Conservation (phyloP, 2,888 invertebrate genomes). For the Cynaeus angustus region DNA sequence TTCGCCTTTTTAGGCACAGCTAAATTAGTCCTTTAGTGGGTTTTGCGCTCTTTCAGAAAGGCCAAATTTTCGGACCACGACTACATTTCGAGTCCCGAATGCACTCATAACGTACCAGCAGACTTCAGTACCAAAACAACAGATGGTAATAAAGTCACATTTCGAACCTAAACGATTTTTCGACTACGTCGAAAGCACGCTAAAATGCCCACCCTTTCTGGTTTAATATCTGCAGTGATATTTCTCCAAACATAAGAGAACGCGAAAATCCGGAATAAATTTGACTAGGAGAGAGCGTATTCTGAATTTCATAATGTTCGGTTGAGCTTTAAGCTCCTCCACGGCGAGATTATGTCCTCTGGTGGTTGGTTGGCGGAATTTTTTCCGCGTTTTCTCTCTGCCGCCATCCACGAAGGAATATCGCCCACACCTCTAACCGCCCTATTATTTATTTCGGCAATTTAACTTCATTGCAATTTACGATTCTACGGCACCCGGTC, state of each 20-base stretch:
- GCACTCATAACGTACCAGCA: slow-evolving; percentile 55
- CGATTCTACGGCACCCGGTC: slow-evolving; percentile 29
- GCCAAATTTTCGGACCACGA: slow-evolving; percentile 16
- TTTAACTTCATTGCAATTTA: slow-evolving; percentile 49
- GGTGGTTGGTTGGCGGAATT: slow-evolving; percentile 7
- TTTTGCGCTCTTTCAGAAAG: no score
- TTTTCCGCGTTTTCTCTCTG: slow-evolving; percentile 19
- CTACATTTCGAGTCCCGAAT: slow-evolving; percentile 56
- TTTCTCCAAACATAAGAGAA: slow-evolving; percentile 60
- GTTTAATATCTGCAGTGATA: slow-evolving; percentile 62
- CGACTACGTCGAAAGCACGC: slow-evolving; percentile 7
- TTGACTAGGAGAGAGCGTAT: slow-evolving; percentile 57
- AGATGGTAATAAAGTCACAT: not conserved
- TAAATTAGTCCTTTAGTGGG: no score
- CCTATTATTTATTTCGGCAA: slow-evolving; percentile 48
- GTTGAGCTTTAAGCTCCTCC: slow-evolving; percentile 49
- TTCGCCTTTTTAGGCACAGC: no score
- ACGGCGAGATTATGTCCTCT: slow-evolving; percentile 41
- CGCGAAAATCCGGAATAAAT: slow-evolving; percentile 64
- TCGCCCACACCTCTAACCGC: slow-evolving; percentile 40
- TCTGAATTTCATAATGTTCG: slow-evolving; percentile 61
- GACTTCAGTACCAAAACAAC: slow-evolving; percentile 35
- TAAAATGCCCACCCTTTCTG: slow-evolving; percentile 53
- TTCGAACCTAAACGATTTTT: slow-evolving; percentile 17
- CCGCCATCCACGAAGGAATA: slow-evolving; percentile 36